These are phyloP conservation scores for Xyliphius kryptos DNA, from an alignment of 2,113 vertebrate genomes.

Conservation along the genomic window DNA sequence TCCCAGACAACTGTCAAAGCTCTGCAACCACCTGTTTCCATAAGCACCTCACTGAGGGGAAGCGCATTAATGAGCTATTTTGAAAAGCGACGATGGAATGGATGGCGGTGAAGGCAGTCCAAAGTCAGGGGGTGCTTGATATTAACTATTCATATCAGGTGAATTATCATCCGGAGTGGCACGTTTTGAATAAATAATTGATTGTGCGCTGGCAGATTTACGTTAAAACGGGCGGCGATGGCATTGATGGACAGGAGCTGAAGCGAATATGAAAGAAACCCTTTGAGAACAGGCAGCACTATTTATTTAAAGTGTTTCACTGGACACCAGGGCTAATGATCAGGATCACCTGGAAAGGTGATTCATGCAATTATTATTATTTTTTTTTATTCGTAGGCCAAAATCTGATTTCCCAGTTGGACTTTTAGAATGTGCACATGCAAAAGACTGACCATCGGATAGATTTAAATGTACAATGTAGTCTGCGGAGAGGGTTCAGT, in stretches of 20 bases:
- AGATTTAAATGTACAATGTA: too few species aligned
- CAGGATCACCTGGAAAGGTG: too few species aligned
- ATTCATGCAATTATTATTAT: too few species aligned
- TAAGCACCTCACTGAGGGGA: conserved; percentile 44
- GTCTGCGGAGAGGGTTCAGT: too few species aligned
- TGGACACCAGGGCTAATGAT: too few species aligned
- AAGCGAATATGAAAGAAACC: too few species aligned
- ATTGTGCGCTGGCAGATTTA: conserved; percentile 59
- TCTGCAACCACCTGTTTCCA: conserved; percentile 62
- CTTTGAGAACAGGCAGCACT: too few species aligned
- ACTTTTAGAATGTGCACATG: too few species aligned
- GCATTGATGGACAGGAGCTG: conserved; percentile 51
- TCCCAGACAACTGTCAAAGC: conserved; percentile 39
- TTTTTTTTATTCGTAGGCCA: too few species aligned
- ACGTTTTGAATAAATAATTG: conserved; percentile 70
- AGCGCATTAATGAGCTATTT: conserved; percentile 56
- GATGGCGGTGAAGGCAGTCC: conserved; percentile 24
- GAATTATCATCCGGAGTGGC: conserved; percentile 68
- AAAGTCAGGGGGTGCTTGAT: conserved; percentile 48
- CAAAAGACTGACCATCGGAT: too few species aligned
- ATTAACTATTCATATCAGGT: conserved; percentile 70
- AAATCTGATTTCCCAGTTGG: too few species aligned
- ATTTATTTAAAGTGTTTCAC: too few species aligned
- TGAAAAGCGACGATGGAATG: conserved; percentile 18
- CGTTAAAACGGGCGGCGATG: conserved; percentile 57